phyloP scores from a whole-genome alignment of 2,888 invertebrate species.

The Melolontha melolontha region DNA sequence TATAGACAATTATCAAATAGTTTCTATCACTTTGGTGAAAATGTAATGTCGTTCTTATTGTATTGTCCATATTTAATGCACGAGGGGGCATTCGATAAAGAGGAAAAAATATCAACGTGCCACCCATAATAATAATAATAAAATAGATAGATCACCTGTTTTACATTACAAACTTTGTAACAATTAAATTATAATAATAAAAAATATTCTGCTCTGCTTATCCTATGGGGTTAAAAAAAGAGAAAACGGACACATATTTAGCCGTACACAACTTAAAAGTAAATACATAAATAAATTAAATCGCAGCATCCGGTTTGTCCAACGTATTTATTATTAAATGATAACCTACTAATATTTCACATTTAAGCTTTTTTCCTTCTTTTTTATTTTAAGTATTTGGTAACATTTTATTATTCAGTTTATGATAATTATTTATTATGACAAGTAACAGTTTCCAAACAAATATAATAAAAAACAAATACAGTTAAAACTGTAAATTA shows the following conservation, averaged over 20 bases:
- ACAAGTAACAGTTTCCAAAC: conserved; percentile 6
- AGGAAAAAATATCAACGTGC: conserved; percentile 27
- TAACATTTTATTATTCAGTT: conserved; percentile 30
- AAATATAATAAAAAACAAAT: conserved; percentile 1
- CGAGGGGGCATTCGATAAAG: conserved; percentile 47
- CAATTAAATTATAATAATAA: conserved; percentile 55
- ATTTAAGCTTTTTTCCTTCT: conserved; percentile 28
- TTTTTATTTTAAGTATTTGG: conserved; percentile 18
- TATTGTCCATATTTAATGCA: conserved; percentile 53
- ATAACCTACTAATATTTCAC: conserved; percentile 16
- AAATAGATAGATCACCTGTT: conserved; percentile 25
- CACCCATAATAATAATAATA: conserved; percentile 46
- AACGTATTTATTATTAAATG: conserved; percentile 2
- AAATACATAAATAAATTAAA: conserved; percentile 54
- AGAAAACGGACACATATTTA: conserved; percentile 52
- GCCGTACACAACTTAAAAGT: conserved; percentile 58
- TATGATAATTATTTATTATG: conserved; percentile 6
- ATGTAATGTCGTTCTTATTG: conserved; percentile 31
- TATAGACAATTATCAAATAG: conserved; percentile 43
- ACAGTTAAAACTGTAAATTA: background rate
- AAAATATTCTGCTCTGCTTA: conserved; percentile 65
- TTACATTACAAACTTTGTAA: conserved; percentile 51
- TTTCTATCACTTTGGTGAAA: conserved; percentile 48
- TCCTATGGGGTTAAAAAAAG: conserved; percentile 58
- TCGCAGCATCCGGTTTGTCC: conserved; percentile 44